Conservation (phyloP, 2,888 invertebrate genomes). For the Pyrrhosoma nymphula region DNA sequence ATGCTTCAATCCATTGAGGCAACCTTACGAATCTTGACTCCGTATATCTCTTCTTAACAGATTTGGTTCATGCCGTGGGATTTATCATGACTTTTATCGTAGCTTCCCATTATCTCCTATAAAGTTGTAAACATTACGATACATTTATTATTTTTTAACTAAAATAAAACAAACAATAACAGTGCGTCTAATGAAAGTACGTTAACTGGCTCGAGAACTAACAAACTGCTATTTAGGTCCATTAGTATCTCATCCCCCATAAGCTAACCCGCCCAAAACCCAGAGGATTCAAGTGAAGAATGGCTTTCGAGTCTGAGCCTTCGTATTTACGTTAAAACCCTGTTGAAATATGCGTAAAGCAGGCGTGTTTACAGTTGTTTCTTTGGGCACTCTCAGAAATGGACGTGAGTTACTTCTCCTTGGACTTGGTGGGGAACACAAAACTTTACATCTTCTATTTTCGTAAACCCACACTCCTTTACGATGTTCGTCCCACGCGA, state of each 20-base stretch:
- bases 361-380: constrained; percentile 14
- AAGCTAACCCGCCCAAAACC: too few relatives aligned
- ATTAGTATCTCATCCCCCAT: neutral
- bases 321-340: neutral
- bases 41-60: too few relatives aligned
- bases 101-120: too few relatives aligned
- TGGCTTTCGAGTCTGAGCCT: neutral
- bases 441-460: constrained; percentile 1
- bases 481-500: neutral
- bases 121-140: too few relatives aligned
- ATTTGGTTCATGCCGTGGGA: too few relatives aligned
- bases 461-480: neutral
- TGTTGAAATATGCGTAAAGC: neutral
- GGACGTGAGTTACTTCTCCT: neutral
- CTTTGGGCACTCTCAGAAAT: neutral
- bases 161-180: too few relatives aligned
- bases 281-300: neutral
- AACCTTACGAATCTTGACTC: too few relatives aligned
- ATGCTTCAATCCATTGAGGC: too few relatives aligned
- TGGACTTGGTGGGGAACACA: neutral
- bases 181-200: neutral
- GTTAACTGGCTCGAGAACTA: neutral
- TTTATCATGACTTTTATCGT: too few relatives aligned
- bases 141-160: too few relatives aligned
- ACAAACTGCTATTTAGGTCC: neutral